Conservation (phyloP, 2,797 vertebrate genomes). For the Poeciliopsis paucimaculata region DNA sequence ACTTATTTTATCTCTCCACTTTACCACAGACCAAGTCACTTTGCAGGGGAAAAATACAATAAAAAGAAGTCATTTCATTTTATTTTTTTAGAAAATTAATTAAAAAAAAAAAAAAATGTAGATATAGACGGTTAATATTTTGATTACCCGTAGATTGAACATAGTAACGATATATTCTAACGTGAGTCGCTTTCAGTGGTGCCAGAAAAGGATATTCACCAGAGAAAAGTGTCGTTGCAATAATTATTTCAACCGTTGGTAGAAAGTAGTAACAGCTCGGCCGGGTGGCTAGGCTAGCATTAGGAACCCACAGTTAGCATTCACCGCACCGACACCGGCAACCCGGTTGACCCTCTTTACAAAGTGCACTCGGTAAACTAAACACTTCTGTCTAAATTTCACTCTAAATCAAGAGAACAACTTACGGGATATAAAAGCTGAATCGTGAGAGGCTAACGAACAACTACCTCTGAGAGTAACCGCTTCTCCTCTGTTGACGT, state of each 20-base stretch:
- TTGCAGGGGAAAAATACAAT: too few species aligned
- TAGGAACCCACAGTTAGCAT: slow-evolving; percentile 47
- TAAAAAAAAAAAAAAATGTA: too few species aligned
- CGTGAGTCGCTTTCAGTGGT: not conserved
- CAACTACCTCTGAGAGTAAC: accelerated
- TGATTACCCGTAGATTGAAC: not conserved
- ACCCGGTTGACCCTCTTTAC: slow-evolving; percentile 41
- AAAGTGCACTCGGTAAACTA: not conserved
- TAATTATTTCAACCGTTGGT: not conserved
- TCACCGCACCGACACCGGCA: slow-evolving; percentile 41
- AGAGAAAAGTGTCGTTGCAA: not conserved
- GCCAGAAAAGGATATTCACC: accelerated
- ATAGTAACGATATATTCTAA: not conserved
- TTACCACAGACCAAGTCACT: too few species aligned
- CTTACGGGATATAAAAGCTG: slow-evolving; percentile 30
- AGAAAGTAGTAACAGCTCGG: not conserved
- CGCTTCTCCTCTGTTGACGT: slow-evolving; percentile 58
- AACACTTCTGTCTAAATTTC: not conserved
- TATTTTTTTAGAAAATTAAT: too few species aligned
- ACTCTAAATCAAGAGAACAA: not conserved
- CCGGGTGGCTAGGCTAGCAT: slow-evolving; percentile 19
- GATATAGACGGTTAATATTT: too few species aligned
- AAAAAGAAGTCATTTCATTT: too few species aligned
- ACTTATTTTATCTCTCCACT: too few species aligned
- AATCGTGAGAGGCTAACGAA: not conserved